phyloP scores from a whole-genome alignment of 2,797 vertebrate genomes.

The Karalla daura region DNA sequence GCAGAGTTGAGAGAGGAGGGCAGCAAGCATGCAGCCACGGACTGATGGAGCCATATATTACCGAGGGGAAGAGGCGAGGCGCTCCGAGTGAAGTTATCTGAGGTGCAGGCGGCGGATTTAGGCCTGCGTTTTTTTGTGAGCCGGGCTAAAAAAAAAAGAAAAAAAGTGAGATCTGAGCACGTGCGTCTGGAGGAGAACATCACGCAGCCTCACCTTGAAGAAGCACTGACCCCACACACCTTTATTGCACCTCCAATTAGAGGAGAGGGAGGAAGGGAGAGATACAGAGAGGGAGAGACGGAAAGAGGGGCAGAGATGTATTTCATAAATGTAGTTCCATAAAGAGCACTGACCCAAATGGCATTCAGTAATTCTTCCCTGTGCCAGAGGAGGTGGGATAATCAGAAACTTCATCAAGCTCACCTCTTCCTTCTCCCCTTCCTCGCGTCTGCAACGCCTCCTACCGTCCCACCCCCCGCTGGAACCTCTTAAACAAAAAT shows the following conservation, averaged over 20 bases:
- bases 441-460: slow-evolving; percentile 59
- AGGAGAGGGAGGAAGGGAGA: slow-evolving; percentile 66
- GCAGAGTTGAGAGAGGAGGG: slow-evolving; percentile 52
- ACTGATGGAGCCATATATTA: slow-evolving; percentile 43
- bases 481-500: slow-evolving; percentile 77
- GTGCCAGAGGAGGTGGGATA: slow-evolving; percentile 75
- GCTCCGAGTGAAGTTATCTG: slow-evolving; percentile 30
- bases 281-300: slow-evolving; percentile 63
- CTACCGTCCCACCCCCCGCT: slow-evolving; percentile 63
- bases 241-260: slow-evolving; percentile 83
- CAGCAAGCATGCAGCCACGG: slow-evolving; percentile 21
- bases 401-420: slow-evolving; percentile 80
- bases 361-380: slow-evolving; percentile 78
- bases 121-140: slow-evolving; percentile 44
- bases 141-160: slow-evolving; percentile 42
- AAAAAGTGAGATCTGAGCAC: slow-evolving; percentile 39
- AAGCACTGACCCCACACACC: slow-evolving; percentile 83
- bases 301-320: slow-evolving; percentile 73
- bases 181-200: slow-evolving; percentile 58
- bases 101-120: slow-evolving; percentile 23
- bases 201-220: slow-evolving; percentile 82
- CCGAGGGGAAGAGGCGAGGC: slow-evolving; percentile 25
- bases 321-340: slow-evolving; percentile 82
- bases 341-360: slow-evolving; percentile 84
- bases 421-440: slow-evolving; percentile 60